Evolutionary conservation across 2,888 invertebrate genomes (phyloP).

Genomic region (Amblyteles armatorius): DNA sequence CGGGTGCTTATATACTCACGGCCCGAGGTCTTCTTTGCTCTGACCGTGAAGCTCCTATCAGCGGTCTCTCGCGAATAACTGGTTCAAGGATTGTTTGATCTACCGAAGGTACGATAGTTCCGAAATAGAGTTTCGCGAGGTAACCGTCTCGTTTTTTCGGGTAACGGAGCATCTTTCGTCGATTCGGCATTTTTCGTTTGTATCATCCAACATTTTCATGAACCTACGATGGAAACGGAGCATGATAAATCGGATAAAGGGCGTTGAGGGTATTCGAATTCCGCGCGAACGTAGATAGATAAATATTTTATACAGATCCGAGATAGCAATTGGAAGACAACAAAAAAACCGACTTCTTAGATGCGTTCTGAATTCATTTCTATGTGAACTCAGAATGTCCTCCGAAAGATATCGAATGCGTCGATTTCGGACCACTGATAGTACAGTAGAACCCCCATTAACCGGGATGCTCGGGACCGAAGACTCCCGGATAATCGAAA

Average conservation of each 20-base stretch:
- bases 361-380: too few species aligned
- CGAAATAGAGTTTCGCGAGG: neutral
- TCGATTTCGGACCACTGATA: too few species aligned
- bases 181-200: neutral
- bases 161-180: neutral
- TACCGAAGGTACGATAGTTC: conserved; percentile 9
- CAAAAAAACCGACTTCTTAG: too few species aligned
- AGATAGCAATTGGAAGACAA: too few species aligned
- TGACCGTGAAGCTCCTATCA: conserved; percentile 31
- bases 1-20: conserved; percentile 1
- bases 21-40: conserved; percentile 6
- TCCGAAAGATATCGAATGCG: too few species aligned
- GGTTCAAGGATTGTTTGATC: conserved; percentile 47
- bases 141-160: neutral
- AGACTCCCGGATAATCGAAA: too few species aligned
- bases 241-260: neutral
- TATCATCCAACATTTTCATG: neutral
- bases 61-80: conserved; percentile 24
- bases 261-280: neutral
- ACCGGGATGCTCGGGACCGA: too few species aligned
- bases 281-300: neutral
- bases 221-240: neutral
- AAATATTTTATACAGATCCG: neutral
- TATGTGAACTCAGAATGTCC: too few species aligned
- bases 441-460: too few species aligned